Evolutionary conservation across 2,113 vertebrate genomes (phyloP).

Genomic region (Erythrocercus mccallii): DNA sequence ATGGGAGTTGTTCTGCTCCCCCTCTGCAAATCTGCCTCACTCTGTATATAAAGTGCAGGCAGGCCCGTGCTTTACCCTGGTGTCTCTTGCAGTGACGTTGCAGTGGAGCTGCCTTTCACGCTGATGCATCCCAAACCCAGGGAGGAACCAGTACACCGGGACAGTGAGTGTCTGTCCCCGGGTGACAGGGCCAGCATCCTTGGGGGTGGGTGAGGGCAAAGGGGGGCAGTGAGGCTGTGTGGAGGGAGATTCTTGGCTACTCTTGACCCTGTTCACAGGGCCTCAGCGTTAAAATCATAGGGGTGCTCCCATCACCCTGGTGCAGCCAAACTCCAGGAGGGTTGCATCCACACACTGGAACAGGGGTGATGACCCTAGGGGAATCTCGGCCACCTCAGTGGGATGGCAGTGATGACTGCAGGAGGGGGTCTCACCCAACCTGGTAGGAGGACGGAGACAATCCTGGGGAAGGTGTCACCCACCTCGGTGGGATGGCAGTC

Average conservation of each 20-base stretch:
- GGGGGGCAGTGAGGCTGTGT: neutral
- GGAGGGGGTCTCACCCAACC: neutral
- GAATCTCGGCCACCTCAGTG: neutral
- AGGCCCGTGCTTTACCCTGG: neutral
- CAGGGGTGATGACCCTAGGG: neutral
- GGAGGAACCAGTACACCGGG: slow-evolving; percentile 82
- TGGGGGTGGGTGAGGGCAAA: neutral
- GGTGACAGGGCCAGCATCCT: neutral
- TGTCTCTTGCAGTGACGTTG: slow-evolving; percentile 82
- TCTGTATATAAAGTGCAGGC: neutral
- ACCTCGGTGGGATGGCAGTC: neutral
- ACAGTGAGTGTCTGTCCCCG: slow-evolving; percentile 70
- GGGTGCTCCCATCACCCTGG: neutral
- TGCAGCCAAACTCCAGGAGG: neutral
- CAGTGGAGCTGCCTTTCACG: slow-evolving; percentile 92
- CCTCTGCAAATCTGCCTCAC: rapidly evolving
- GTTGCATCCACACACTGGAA: neutral
- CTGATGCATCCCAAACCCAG: slow-evolving; percentile 94
- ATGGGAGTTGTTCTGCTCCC: neutral
- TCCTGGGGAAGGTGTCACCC: neutral
- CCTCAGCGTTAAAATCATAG: neutral
- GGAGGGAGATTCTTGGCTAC: neutral
- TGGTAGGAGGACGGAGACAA: neutral
- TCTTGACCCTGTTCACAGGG: neutral
- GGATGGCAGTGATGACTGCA: neutral